Percentiles rank a stretch among this genome's conserved stretches.
Evolutionary conservation across 2,113 vertebrate genomes (phyloP).

Genomic region (Picathartes gymnocephalus): DNA sequence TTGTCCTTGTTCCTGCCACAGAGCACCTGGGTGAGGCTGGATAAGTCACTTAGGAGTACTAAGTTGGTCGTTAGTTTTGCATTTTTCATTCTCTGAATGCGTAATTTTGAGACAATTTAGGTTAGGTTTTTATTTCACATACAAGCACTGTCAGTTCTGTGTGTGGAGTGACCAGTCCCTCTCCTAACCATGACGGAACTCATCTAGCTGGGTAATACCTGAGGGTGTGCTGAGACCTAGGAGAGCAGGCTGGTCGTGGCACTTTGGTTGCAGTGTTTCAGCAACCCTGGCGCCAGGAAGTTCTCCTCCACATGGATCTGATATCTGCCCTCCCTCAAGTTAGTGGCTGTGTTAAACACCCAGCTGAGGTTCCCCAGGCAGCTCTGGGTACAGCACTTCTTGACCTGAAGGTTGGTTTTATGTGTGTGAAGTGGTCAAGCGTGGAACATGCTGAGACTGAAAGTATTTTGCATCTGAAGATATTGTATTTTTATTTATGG

Average conservation of each 20-base stretch:
- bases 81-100: background rate
- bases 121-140: background rate
- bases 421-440: background rate
- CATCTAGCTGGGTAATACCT: rapidly evolving
- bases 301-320: background rate
- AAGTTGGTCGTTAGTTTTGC: background rate
- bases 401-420: background rate
- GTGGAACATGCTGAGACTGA: background rate
- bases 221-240: background rate
- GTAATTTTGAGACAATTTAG: background rate
- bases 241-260: background rate
- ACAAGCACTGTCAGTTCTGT: background rate
- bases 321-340: background rate
- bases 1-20: background rate
- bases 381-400: background rate
- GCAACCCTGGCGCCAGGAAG: background rate
- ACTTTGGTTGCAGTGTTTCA: background rate
- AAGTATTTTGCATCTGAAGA: background rate
- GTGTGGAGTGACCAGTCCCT: background rate
- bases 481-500: conserved; percentile 17
- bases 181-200: background rate
- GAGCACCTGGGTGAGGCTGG: background rate
- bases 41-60: background rate
- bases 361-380: background rate
- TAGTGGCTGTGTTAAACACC: background rate